phyloP scores from a whole-genome alignment of 2,113 vertebrate species.

The Lagenorhynchus albirostris region DNA sequence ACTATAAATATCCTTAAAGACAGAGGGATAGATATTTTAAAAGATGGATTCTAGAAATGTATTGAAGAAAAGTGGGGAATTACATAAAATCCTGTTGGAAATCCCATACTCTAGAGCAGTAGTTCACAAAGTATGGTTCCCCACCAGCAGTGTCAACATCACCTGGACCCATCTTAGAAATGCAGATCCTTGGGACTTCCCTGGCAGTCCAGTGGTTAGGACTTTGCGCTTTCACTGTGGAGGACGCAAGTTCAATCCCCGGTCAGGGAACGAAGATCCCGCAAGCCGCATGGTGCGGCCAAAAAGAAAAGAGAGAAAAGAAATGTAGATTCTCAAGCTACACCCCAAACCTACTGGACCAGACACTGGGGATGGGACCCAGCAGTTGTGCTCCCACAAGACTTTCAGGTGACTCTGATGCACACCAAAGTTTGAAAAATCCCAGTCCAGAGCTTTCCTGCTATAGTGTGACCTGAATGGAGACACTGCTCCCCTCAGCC shows the following conservation, averaged over 20 bases:
- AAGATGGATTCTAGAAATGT: neutral
- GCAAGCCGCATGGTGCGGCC: accelerated
- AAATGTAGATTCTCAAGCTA: neutral
- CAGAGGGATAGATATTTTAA: neutral
- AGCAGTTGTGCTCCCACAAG: neutral
- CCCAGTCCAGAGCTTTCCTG: neutral
- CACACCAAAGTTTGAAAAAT: neutral
- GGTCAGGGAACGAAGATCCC: neutral
- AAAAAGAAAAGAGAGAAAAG: neutral
- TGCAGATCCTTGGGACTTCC: neutral
- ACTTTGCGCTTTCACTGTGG: neutral
- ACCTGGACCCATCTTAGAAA: neutral
- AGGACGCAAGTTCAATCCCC: neutral
- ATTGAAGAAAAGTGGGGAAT: neutral
- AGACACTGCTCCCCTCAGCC: neutral
- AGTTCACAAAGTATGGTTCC: neutral
- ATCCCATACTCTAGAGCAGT: neutral
- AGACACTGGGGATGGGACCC: neutral
- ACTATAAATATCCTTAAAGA: neutral
- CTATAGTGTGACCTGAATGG: neutral
- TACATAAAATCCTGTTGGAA: neutral
- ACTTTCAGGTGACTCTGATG: neutral
- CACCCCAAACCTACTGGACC: neutral
- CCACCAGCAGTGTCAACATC: neutral
- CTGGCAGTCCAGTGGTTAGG: neutral